Evolutionary conservation across 2,797 vertebrate species (phyloP).

Genomic region (Acipenser transmontanus): DNA sequence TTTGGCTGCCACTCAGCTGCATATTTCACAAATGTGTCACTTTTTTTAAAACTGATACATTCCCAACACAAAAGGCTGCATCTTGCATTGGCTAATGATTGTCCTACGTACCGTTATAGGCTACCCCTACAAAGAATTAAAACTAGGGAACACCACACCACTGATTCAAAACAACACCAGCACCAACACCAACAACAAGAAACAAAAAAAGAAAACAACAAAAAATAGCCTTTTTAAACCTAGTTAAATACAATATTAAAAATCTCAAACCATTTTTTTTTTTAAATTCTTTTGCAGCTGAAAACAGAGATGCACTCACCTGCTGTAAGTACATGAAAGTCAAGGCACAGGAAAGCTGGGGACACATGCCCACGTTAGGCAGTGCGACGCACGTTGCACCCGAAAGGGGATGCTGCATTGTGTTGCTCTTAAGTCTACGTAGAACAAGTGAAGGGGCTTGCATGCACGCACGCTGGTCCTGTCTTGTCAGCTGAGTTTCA

Average conservation of each 20-base stretch:
- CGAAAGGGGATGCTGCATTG: constrained; percentile 88
- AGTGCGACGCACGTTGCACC: constrained; percentile 91
- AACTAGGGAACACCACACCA: constrained; percentile 2
- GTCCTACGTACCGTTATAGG: neutral
- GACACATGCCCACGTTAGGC: constrained; percentile 88
- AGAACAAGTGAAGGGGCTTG: constrained; percentile 62
- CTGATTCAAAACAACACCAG: constrained; percentile 8
- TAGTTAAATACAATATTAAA: constrained; percentile 6
- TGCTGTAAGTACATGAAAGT: constrained; percentile 98
- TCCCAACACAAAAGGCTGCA: neutral
- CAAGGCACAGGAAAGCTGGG: constrained; percentile 92
- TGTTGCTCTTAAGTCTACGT: constrained; percentile 67
- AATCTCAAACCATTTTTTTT: too few relatives aligned
- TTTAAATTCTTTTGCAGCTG: too few relatives aligned
- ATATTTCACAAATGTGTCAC: constrained; percentile 9
- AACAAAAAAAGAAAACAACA: constrained; percentile 23
- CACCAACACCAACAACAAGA: neutral
- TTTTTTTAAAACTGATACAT: constrained; percentile 5
- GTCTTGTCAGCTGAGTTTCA: constrained; percentile 50
- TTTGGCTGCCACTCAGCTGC: constrained; percentile 10
- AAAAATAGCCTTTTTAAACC: constrained; percentile 16
- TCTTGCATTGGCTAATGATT: neutral
- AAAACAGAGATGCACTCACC: constrained; percentile 61
- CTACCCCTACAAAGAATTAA: neutral
- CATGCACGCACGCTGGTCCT: constrained; percentile 55